Evolutionary conservation across 1,140 invertebrate genomes (phyloP), one percentile per base, ranked within the genome.

Genomic region (Drosophila punjabiensis): DNA sequence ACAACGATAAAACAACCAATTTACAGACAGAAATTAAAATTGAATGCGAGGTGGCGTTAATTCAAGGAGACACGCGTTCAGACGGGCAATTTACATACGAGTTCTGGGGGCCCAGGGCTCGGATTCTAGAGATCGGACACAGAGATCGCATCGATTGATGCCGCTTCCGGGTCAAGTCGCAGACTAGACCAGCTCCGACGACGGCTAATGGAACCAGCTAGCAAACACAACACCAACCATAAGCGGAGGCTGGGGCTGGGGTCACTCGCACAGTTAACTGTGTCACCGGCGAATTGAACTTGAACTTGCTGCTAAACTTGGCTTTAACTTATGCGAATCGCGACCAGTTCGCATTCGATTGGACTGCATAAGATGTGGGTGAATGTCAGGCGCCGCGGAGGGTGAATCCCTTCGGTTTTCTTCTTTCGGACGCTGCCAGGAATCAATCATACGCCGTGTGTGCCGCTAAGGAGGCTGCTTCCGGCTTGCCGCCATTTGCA

Each of bases 241-340:
- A 56, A 45, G 33, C 62, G 50, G 37, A 37, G 28, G 63, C 69
- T 58, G 68, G 43, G 79, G 79, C 81, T 89, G 86, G 75, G 86
- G 85, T 89, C 86, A 90, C 28, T 20, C 47, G 45, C 39, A 62
- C 39, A 62, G 86, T 75, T 82, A 90, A 90, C 71, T 90, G 86
- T 90, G 86, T 90, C 86, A 90, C 82, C 86, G 86, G 86, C 79
- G 48, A 82, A 86, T 90, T 90, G 79, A 90, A 90, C 86, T 90
- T 90, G 86, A 90, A 84, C 86, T 76, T 82, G 79, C 76, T 50
- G 24, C 33, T 45, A 62, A 58, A 28, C 59, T 59, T 60, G 39
- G 30, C 33, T 78, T 62, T 35, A 28, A 28, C 59, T 41, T 60
- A 35, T 78, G 63, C 52, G 41, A 59, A 62, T 20, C 53, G 8